These are phyloP conservation scores for Morbakka virulenta DNA, from an alignment of 30 jellyfish, hydroid and myxozoan species.

Conservation along the genomic window DNA sequence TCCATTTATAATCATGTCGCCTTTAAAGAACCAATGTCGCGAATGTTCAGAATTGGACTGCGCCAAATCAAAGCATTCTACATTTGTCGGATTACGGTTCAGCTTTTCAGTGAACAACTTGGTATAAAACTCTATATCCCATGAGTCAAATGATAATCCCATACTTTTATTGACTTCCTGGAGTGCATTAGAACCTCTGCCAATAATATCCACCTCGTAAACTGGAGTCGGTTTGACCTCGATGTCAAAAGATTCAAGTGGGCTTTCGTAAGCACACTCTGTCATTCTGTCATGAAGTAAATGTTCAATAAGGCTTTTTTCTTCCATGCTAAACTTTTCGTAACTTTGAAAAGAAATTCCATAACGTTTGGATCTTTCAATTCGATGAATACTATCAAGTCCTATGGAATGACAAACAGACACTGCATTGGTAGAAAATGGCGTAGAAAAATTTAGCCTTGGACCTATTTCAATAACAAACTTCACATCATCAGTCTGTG, in stretches of 20 bases:
- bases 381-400: constrained; percentile 46
- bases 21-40: constrained; percentile 93
- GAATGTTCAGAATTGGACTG: constrained; percentile 93
- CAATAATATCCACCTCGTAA: constrained; percentile 70
- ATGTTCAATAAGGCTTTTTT: neutral
- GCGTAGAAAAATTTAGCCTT: constrained; percentile 77
- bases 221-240: constrained; percentile 34
- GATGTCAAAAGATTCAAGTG: constrained; percentile 49
- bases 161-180: constrained; percentile 48
- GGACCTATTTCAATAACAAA: constrained; percentile 77
- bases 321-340: neutral
- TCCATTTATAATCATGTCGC: constrained; percentile 62
- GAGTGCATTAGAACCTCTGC: constrained; percentile 52
- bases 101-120: constrained; percentile 45
- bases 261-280: constrained; percentile 53
- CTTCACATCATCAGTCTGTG: neutral
- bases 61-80: constrained; percentile 88
- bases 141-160: constrained; percentile 76
- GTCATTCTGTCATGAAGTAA: constrained; percentile 86
- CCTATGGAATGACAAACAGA: constrained; percentile 80
- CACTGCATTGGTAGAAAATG: constrained; percentile 88
- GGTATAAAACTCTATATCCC: constrained; percentile 75
- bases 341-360: constrained; percentile 4
- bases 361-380: constrained; percentile 68
- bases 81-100: constrained; percentile 83